phyloP scores from a whole-genome alignment of 92 coral and sea anemone genomes.

The Porites cylindrica region DNA sequence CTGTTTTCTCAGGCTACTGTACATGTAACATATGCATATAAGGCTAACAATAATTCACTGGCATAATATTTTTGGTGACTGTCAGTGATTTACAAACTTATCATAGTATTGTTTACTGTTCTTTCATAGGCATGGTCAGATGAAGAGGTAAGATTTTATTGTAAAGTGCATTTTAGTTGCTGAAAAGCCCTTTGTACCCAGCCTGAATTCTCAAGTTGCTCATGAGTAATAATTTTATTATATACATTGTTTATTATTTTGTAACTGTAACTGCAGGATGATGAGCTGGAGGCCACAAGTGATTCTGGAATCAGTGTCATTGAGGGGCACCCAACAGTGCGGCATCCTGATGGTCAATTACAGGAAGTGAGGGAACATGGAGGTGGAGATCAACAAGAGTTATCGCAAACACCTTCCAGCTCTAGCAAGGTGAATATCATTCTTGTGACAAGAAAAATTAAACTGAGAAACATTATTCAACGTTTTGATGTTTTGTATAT shows the following conservation, averaged over 20 bases:
- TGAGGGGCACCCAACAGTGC: slow-evolving; percentile 2
- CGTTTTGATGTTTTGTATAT: too few relatives aligned
- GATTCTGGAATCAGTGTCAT: slow-evolving; percentile 48
- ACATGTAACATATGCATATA: neutral
- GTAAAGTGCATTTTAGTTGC: neutral
- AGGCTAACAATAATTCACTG: neutral
- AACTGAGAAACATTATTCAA: neutral
- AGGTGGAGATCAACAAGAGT: neutral
- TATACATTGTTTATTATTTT: too few relatives aligned
- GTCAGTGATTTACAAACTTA: neutral
- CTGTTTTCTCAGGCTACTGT: neutral
- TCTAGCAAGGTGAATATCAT: neutral
- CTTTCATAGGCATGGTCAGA: slow-evolving; percentile 78
- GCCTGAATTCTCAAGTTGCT: too few relatives aligned
- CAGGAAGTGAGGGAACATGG: neutral
- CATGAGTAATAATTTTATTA: too few relatives aligned
- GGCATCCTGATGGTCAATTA: neutral
- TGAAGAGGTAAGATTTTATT: slow-evolving; percentile 78
- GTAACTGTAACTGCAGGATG: slow-evolving; percentile 38
- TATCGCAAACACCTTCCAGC: neutral
- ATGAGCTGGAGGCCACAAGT: slow-evolving; percentile 33
- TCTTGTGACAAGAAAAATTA: neutral
- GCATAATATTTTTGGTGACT: neutral
- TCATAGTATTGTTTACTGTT: neutral
- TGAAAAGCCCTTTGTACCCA: neutral